Base-by-base conservation (phyloP, 2,888 invertebrate species). In the Erebia ligea region DNA sequence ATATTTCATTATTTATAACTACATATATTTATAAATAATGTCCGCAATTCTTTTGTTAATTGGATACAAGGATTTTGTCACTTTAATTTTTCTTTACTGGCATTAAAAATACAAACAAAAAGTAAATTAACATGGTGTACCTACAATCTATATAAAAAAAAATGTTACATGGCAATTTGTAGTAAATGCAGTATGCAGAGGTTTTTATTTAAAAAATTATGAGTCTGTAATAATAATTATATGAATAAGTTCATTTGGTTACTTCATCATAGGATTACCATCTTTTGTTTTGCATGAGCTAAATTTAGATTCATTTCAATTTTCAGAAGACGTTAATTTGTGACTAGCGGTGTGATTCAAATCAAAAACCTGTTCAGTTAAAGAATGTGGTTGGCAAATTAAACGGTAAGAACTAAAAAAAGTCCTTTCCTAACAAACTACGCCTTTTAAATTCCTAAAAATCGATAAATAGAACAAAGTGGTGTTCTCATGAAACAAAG, bases 401-500 rank as follows among this genome's bases (percentile, higher is more conserved):
- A 9, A 42, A 42, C 9, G 11, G 42, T 42, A 45, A 45, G 11
- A 45, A 13, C 45, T 45, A 45, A 13, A 45, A 13, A 11, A 45
- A 45, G 45, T 45, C 4, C 25, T 34, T 34, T 34, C 34, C 0
- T 34, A 34, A 10, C 17, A 17, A 61, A 48, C 62, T 64, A 40
- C 64, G 64, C 52, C 42, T 59, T 52, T 3, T 4, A 13, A 8
- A 17, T 52, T 54, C 48, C 9, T 34, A 9, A 52, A 66, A 67
- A 72, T 69, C 70, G 34, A 70, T 64, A 64, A 9, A 19, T 40
- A n/a, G n/a, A 62, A 61, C 1, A 40, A 34, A 34, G 6, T 21
- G 61, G 17, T 45, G 25, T 34, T 34, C 66, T 17, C 9, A 65
- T 74, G 67, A 11, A 4, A 69, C 78, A 78, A 83, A 72, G 76